Evolutionary conservation across 2,113 vertebrate species (phyloP).

Genomic region (Pipa parva): DNA sequence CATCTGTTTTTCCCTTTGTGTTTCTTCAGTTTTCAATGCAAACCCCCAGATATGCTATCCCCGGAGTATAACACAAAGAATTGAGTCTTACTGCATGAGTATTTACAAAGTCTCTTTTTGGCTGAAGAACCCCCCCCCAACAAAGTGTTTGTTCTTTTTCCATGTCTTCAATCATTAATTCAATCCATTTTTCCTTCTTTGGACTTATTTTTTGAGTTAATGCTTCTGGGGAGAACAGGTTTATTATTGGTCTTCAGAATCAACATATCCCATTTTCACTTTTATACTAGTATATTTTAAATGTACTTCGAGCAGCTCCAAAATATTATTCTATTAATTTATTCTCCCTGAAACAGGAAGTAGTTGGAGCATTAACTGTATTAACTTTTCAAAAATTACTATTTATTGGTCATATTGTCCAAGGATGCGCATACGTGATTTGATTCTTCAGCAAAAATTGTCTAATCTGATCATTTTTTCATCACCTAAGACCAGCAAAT

Average conservation of each 20-base stretch:
- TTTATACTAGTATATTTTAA: too few relatives aligned
- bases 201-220: constrained; percentile 29
- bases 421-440: too few relatives aligned
- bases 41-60: constrained; percentile 23
- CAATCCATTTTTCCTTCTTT: constrained; percentile 25
- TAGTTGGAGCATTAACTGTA: too few relatives aligned
- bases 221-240: constrained; percentile 19
- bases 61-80: constrained; percentile 20
- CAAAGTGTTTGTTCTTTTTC: constrained; percentile 41
- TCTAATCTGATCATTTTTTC: too few relatives aligned
- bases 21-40: constrained; percentile 23
- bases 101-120: constrained; percentile 40
- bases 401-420: too few relatives aligned
- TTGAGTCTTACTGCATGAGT: constrained; percentile 18
- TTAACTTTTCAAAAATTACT: too few relatives aligned
- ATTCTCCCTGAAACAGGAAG: too few relatives aligned
- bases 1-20: constrained; percentile 33
- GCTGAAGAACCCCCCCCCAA: constrained; percentile 21
- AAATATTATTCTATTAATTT: too few relatives aligned
- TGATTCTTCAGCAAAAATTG: too few relatives aligned
- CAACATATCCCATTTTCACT: too few relatives aligned
- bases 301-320: too few relatives aligned
- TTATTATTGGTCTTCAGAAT: constrained; percentile 18
- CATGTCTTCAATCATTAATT: constrained; percentile 36
- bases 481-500: too few relatives aligned